phyloP scores from a whole-genome alignment of 2,888 invertebrate species.

The Pantelozetes paolii region DNA sequence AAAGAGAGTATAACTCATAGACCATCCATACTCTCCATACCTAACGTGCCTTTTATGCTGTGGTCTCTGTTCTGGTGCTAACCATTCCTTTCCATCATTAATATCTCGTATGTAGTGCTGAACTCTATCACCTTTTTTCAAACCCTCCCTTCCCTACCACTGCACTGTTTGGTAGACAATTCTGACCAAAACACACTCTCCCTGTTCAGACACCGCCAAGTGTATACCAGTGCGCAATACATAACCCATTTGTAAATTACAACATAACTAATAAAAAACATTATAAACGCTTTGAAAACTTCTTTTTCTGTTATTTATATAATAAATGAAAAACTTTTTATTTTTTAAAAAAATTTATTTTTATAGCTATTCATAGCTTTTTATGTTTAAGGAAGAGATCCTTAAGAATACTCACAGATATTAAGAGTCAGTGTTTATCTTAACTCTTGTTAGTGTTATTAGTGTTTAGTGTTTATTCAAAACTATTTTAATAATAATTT shows the following conservation, averaged over 20 bases:
- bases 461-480: not conserved
- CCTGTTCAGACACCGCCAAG: not conserved
- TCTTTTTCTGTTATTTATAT: not conserved
- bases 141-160: not conserved
- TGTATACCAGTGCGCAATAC: not conserved
- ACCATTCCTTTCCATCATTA: constrained; percentile 6
- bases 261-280: constrained; percentile 5
- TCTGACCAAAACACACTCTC: constrained; percentile 16
- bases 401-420: not conserved
- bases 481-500: constrained; percentile 12
- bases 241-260: constrained; percentile 6
- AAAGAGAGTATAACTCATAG: not conserved
- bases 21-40: constrained; percentile 10
- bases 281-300: not conserved
- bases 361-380: not conserved
- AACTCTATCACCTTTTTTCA: constrained; percentile 9
- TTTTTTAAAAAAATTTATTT: not conserved
- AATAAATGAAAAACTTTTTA: not conserved
- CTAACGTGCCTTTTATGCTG: not conserved
- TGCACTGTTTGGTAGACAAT: not conserved
- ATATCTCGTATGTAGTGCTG: constrained; percentile 22
- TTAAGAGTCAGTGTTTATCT: constrained; percentile 16
- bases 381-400: constrained; percentile 14
- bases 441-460: not conserved
- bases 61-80: not conserved